Evolutionary conservation across 2,113 vertebrate species (phyloP).

Genomic region (Tonatia bakeri): DNA sequence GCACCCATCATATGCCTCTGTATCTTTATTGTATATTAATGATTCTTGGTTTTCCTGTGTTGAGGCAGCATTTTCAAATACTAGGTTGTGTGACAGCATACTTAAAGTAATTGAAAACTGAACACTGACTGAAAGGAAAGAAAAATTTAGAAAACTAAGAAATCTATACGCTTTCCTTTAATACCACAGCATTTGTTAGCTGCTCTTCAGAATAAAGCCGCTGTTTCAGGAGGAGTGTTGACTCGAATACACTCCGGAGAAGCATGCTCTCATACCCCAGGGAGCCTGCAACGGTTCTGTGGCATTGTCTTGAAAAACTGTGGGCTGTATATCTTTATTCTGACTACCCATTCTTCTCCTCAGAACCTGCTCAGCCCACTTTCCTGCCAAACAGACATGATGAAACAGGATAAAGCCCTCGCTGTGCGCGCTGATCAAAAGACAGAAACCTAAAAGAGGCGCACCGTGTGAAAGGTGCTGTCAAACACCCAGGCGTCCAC

Average conservation of each 20-base stretch:
- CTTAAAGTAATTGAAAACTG: neutral
- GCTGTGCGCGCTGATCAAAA: neutral
- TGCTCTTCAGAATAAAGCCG: neutral
- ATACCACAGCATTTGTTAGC: neutral
- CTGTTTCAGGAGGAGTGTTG: neutral
- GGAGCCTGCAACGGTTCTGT: neutral
- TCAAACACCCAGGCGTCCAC: neutral
- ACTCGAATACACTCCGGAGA: neutral
- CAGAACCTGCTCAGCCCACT: neutral
- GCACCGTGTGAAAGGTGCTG: neutral
- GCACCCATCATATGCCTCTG: neutral
- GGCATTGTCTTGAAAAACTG: neutral
- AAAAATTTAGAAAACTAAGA: neutral
- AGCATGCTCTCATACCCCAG: neutral
- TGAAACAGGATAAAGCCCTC: slow-evolving; percentile 3
- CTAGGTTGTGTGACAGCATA: neutral
- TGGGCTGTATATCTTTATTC: neutral
- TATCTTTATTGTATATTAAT: neutral
- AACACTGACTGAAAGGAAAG: neutral
- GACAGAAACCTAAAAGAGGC: neutral
- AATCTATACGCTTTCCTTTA: neutral
- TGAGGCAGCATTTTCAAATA: neutral
- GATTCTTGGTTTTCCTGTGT: neutral
- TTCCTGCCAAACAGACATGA: neutral
- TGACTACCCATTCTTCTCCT: neutral